phyloP scores from a whole-genome alignment of 2,888 invertebrate species.

The Taphrorychus bicolor region DNA sequence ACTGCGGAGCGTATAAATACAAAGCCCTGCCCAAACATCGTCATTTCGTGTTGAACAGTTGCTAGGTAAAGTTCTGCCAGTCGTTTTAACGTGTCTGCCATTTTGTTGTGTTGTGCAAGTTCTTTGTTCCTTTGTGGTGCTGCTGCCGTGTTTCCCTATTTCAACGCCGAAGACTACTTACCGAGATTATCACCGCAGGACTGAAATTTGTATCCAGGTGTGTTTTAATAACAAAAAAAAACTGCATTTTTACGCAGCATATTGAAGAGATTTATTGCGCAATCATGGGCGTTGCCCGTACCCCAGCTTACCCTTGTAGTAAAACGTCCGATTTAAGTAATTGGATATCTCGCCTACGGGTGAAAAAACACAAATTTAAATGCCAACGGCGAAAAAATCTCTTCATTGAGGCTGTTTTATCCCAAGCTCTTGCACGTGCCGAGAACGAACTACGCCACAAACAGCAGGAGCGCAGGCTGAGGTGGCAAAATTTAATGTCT shows the following conservation, averaged over 20 bases:
- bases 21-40: slow-evolving; percentile 32
- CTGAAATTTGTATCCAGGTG: slow-evolving; percentile 45
- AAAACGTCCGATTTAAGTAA: slow-evolving; percentile 66
- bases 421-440: slow-evolving; percentile 66
- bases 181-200: not conserved
- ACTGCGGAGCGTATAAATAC: slow-evolving; percentile 48
- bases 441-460: slow-evolving; percentile 68
- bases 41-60: slow-evolving; percentile 41
- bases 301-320: slow-evolving; percentile 25
- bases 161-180: not conserved
- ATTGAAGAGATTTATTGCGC: slow-evolving; percentile 46
- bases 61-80: slow-evolving; percentile 32
- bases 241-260: slow-evolving; percentile 36
- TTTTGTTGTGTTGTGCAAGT: slow-evolving; percentile 1
- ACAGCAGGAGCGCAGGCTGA: slow-evolving; percentile 68
- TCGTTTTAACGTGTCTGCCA: slow-evolving; percentile 14
- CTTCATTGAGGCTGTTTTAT: slow-evolving; percentile 70
- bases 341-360: slow-evolving; percentile 71
- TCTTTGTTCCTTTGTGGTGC: slow-evolving; percentile 1
- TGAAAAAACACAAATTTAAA: slow-evolving; percentile 67
- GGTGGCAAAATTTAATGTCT: slow-evolving; percentile 61
- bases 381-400: slow-evolving; percentile 67
- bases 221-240: slow-evolving; percentile 45
- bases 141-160: not conserved
- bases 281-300: slow-evolving; percentile 47